Base-by-base conservation (phyloP, 2,113 vertebrate species). In the Turnix velox region DNA sequence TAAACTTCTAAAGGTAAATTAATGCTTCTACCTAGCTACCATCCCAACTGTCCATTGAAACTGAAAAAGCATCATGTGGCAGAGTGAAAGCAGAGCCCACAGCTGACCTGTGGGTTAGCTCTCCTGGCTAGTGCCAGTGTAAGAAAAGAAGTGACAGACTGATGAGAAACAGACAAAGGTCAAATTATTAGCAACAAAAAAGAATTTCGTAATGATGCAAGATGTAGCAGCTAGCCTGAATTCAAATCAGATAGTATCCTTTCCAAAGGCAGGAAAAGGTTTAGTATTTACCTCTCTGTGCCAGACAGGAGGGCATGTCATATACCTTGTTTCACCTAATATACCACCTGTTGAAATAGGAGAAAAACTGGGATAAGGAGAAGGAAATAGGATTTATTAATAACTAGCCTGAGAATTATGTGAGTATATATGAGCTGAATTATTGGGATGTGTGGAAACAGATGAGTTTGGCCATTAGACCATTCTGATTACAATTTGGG, bases 51-150 rank as follows among this genome's bases (percentile, higher is more conserved):
- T 18, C 18, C 15, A n/a, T 6, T 42, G 42, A 68, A 80, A 42
- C 3, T 11, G 55, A 46, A 35, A 0, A 3, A 52, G 30, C 24
- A 20, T 20, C 4, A 0, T 31, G 13, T 0, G 4, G 9, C 12
- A 5, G 7, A 35, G 57, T 33, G 31, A 76, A 82, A 59, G 66
- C 31, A 73, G 40, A 23, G 10, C 52, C 72, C 71, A 48, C 2
- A n/a, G 24, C 6, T 43, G 48, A 76, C 10, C 39, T 37, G 9
- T 8, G 1, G 22, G 16, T 73, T 39, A 18, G 4, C 3, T 72
- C 10, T 72, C 40, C 19, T 14, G 19, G 16, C 30, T 46, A 9
- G 18, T 30, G 5, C 15, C 5, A 0, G 14, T 25, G 7, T 10
- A 24, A 0, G 1, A 18, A 68, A 77, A 42, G 33, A 65, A 80